Conservation (phyloP, 2,113 vertebrate genomes). For the Rutilus rutilus region DNA sequence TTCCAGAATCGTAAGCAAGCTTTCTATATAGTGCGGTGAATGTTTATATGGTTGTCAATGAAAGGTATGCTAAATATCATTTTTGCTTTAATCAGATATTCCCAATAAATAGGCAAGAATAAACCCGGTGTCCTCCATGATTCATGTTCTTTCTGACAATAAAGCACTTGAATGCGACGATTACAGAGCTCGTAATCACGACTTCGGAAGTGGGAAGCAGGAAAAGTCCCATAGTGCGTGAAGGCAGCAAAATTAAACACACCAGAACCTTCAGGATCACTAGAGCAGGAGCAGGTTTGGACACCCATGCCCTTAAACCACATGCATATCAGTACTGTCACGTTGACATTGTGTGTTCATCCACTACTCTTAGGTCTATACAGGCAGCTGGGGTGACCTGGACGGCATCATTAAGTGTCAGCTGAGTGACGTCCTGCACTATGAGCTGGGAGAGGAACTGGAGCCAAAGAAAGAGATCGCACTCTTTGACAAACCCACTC, state of each 20-base stretch:
- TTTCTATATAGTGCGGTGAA: too few relatives aligned
- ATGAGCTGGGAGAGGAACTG: slow-evolving; percentile 87
- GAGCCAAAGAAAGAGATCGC: slow-evolving; percentile 87
- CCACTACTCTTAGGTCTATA: slow-evolving; percentile 82
- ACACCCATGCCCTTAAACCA: background rate
- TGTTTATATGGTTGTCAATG: too few relatives aligned
- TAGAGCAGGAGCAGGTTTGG: background rate
- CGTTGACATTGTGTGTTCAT: background rate
- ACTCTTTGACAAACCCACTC: slow-evolving; percentile 90
- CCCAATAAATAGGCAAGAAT: too few relatives aligned
- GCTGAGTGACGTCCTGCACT: slow-evolving; percentile 84
- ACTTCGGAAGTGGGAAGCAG: too few relatives aligned
- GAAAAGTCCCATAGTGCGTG: too few relatives aligned
- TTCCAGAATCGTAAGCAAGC: too few relatives aligned
- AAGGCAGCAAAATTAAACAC: background rate
- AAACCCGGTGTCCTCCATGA: too few relatives aligned
- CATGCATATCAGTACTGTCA: background rate
- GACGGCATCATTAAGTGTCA: slow-evolving; percentile 94
- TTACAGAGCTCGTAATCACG: too few relatives aligned
- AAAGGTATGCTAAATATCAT: too few relatives aligned
- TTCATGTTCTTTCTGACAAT: too few relatives aligned
- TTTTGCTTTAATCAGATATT: too few relatives aligned
- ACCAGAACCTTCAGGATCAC: background rate
- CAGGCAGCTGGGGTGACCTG: slow-evolving; percentile 91
- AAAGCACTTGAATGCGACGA: too few relatives aligned